Percentiles rank a stretch among this genome's conserved stretches.
Evolutionary conservation across 2,113 vertebrate species (phyloP).

Genomic region (Otis tarda): DNA sequence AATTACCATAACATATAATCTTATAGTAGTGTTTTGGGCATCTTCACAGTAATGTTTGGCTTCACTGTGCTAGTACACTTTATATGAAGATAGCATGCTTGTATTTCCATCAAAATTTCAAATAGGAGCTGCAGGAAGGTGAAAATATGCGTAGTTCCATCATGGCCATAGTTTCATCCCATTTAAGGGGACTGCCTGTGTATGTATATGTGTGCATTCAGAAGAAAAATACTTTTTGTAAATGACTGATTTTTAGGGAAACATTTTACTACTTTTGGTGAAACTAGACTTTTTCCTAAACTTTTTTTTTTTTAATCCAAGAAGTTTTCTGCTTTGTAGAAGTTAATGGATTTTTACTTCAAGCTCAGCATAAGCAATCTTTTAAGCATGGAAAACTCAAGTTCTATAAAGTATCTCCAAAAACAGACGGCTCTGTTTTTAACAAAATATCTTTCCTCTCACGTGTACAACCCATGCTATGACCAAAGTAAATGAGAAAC

Average conservation of each 20-base stretch:
- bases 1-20: background rate
- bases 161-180: background rate
- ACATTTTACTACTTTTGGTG: background rate
- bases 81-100: background rate
- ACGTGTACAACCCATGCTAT: background rate
- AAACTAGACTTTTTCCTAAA: background rate
- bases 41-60: background rate
- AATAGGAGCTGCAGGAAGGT: background rate
- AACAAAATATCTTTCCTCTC: constrained; percentile 30
- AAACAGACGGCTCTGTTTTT: background rate
- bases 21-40: background rate
- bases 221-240: background rate
- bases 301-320: background rate
- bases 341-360: background rate
- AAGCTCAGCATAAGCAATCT: background rate
- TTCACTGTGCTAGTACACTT: background rate
- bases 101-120: background rate
- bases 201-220: background rate
- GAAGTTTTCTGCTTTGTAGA: background rate
- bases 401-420: background rate
- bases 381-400: background rate
- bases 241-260: background rate
- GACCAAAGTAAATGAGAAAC: constrained; percentile 31
- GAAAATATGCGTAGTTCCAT: background rate
- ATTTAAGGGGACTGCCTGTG: fast-evolving